Percentiles rank a stretch among this genome's conserved stretches.
These are phyloP conservation scores for Manis pentadactyla DNA, from an alignment of 2,797 vertebrate genomes.

Conservation along the genomic window DNA sequence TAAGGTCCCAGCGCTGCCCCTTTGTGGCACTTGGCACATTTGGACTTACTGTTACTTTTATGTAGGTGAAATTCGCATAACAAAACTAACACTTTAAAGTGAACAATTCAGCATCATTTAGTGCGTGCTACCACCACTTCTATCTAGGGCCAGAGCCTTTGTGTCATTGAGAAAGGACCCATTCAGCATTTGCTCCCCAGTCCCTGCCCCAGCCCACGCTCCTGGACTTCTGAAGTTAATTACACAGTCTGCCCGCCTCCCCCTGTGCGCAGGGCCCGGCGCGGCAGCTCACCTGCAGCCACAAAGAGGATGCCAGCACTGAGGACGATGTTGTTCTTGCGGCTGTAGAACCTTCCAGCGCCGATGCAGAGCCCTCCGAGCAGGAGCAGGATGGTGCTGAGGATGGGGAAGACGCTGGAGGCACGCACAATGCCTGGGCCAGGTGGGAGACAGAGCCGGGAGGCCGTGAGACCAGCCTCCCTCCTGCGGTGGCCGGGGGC, in stretches of 20 bases:
- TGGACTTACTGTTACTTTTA: background rate
- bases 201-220: too few species aligned
- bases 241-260: accelerated
- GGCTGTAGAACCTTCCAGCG: conserved; percentile 94
- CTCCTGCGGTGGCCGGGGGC: accelerated
- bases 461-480: background rate
- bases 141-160: too few species aligned
- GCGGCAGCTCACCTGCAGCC: conserved; percentile 91
- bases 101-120: background rate
- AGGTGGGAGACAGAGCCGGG: background rate
- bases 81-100: background rate
- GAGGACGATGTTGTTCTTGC: conserved; percentile 96
- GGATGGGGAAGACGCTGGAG: conserved; percentile 97
- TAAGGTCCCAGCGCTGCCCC: accelerated
- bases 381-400: conserved; percentile 95
- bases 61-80: background rate
- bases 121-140: accelerated
- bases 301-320: conserved; percentile 97
- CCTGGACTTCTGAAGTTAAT: background rate
- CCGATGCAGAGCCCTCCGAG: conserved; percentile 95
- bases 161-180: background rate
- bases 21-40: background rate
- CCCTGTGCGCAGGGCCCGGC: accelerated
- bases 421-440: conserved; percentile 95
- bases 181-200: background rate